A percentile compares a stretch with the other conserved stretches of the same genome.
Evolutionary conservation across 2,888 invertebrate species (phyloP).

Genomic region (Lycaena phlaeas): DNA sequence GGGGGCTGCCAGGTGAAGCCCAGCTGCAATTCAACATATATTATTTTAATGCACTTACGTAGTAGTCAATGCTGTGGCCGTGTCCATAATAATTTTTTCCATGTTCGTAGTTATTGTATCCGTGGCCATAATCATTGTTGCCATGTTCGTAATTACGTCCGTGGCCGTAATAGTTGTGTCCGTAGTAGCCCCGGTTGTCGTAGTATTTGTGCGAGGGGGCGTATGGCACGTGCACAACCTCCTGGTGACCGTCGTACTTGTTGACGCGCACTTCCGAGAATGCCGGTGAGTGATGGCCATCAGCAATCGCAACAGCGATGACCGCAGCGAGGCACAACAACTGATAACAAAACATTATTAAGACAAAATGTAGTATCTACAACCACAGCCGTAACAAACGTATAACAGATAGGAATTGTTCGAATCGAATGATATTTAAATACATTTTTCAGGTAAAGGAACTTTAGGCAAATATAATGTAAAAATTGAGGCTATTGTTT

Average conservation of each 20-base stretch:
- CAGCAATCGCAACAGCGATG: constrained; percentile 30
- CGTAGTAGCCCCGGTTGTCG: too few relatives aligned
- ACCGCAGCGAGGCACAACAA: constrained; percentile 34
- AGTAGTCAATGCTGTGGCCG: constrained; percentile 21
- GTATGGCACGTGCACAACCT: constrained; percentile 27
- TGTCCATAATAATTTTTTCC: constrained; percentile 23
- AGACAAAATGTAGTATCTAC: too few relatives aligned
- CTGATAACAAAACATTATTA: too few relatives aligned
- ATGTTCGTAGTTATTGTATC: constrained; percentile 15
- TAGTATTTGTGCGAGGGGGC: not conserved
- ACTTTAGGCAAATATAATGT: too few relatives aligned
- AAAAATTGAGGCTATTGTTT: too few relatives aligned
- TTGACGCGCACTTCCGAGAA: constrained; percentile 51
- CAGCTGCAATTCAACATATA: too few relatives aligned
- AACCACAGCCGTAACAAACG: too few relatives aligned
- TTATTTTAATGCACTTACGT: constrained; percentile 20
- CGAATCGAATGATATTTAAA: too few relatives aligned
- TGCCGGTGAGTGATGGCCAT: constrained; percentile 29
- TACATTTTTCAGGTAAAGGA: too few relatives aligned
- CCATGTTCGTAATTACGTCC: constrained; percentile 22
- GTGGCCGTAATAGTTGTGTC: constrained; percentile 16
- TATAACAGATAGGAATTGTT: too few relatives aligned
- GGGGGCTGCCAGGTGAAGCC: too few relatives aligned
- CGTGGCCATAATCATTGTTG: constrained; percentile 17
- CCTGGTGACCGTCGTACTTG: constrained; percentile 41